Conservation (phyloP, 1,140 invertebrate species). For the Octopus bimaculoides region DNA sequence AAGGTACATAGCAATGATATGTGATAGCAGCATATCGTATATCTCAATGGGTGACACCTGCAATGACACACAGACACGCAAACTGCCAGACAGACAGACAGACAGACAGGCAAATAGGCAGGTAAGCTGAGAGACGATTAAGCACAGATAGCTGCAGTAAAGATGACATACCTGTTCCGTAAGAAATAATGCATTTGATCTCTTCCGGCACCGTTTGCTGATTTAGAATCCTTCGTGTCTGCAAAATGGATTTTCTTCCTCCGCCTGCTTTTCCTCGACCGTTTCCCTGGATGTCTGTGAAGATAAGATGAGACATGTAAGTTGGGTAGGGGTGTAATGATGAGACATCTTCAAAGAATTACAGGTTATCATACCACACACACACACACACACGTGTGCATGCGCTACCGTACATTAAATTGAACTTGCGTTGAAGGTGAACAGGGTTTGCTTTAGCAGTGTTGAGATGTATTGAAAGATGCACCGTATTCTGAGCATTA, state of each 20-base stretch:
- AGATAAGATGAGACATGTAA: not conserved
- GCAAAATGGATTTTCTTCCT: conserved; percentile 7
- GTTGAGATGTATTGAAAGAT: too few relatives aligned
- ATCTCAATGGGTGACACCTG: too few relatives aligned
- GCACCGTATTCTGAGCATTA: too few relatives aligned
- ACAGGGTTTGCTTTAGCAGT: too few relatives aligned
- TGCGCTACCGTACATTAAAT: too few relatives aligned
- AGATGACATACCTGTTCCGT: not conserved
- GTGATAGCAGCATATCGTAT: too few relatives aligned
- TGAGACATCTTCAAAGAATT: not conserved
- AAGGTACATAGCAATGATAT: too few relatives aligned
- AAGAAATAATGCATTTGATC: conserved; percentile 2
- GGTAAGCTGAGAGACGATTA: too few relatives aligned
- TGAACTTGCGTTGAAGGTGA: too few relatives aligned
- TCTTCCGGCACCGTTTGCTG: not conserved
- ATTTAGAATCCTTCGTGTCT: not conserved
- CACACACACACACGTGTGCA: not conserved
- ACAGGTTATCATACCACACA: not conserved
- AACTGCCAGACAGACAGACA: too few relatives aligned
- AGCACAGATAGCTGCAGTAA: not conserved
- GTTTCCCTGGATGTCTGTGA: not conserved
- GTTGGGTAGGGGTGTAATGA: not conserved
- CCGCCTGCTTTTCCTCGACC: not conserved
- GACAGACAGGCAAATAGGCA: too few relatives aligned
- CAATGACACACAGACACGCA: too few relatives aligned